Evolutionary conservation across 2,113 vertebrate genomes (phyloP).

Genomic region (Sclerurus mexicanus): DNA sequence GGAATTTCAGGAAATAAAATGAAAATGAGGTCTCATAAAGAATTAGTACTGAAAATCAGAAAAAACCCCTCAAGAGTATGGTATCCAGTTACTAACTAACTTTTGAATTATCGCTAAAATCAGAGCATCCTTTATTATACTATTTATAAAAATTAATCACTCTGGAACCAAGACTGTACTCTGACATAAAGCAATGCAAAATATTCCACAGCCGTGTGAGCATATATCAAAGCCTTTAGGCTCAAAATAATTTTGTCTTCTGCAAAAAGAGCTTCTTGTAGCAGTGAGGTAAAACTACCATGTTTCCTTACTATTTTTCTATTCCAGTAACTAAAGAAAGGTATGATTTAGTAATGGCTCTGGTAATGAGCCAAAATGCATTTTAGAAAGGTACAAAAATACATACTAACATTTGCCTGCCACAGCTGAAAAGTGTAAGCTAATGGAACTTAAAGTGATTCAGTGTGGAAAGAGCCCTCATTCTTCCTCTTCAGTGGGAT

Average conservation of each 20-base stretch:
- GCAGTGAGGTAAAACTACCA: neutral
- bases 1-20: neutral
- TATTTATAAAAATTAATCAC: neutral
- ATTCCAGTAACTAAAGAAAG: neutral
- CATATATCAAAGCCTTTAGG: neutral
- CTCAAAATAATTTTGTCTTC: neutral
- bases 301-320: neutral
- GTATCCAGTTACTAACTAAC: neutral
- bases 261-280: neutral
- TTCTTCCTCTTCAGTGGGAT: neutral
- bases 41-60: neutral
- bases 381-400: conserved; percentile 23
- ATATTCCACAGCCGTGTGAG: neutral
- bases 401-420: neutral
- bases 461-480: neutral
- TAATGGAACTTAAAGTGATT: conserved; percentile 35
- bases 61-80: neutral
- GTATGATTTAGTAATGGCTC: neutral
- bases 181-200: neutral
- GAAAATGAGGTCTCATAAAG: neutral
- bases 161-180: neutral
- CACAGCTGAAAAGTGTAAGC: neutral
- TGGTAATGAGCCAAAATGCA: conserved; percentile 12
- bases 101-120: neutral
- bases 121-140: neutral